Base-by-base conservation (phyloP, 2,888 invertebrate genomes). In the Tuta absoluta region DNA sequence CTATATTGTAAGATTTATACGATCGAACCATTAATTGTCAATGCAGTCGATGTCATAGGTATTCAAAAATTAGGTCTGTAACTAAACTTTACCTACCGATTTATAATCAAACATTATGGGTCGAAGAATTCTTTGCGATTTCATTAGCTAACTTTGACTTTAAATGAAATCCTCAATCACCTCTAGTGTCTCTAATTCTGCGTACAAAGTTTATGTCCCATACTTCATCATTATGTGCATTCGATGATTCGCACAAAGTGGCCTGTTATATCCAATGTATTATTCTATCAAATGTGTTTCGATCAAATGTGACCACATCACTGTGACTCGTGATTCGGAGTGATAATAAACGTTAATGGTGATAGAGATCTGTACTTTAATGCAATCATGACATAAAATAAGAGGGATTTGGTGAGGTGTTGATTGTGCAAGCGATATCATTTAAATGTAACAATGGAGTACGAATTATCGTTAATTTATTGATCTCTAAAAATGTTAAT, bases 241-340 rank as follows among this genome's bases (percentile, higher is more conserved):
- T 68, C 72, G 72, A 75, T 72, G 72, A 76, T 75, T 74, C 73
- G 70, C 71, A 66, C 69, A 71, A 69, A 71, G 66, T 72, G 66
- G 64, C 66, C 64, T 62, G 69, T 68, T 69, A 37, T 62, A 65
- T 69, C 65, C 67, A 66, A 67, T 65, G 66, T 19, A 21, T 17
- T 11, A 49, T 33, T 33, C 33, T 33, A 33, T 33, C 33, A 33
- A 33, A 8, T 33, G 10, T 33, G 33, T 33, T 33, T 33, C 33
- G 33, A 33, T 24, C 23, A 53, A 17, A 62, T 65, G 66, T 63
- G 67, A 62, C 23, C 51, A 49, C 63, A 65, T 63, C 65, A 68
- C 66, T 63, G 64, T 58, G 61, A 51, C n/a, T 28, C n/a, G 53
- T 38, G 41, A 24, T 41, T 8, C 57, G 14, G 17, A 57, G 38